These are phyloP conservation scores for Lordiphosa mommai DNA, from an alignment of 1,140 invertebrate species.

Conservation along the genomic window DNA sequence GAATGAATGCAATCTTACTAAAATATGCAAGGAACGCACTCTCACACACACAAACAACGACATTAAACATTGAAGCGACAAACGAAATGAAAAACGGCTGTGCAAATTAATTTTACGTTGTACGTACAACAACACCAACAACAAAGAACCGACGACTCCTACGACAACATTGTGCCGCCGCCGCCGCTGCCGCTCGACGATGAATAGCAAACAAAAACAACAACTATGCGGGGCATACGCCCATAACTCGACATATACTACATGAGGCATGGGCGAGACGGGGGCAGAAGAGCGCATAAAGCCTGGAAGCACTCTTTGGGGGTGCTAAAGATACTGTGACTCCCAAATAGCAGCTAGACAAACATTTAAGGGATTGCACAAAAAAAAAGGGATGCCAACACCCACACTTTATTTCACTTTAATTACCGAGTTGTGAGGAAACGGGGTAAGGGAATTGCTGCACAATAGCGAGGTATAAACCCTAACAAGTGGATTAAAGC, in stretches of 20 bases:
- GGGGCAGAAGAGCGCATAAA: neutral
- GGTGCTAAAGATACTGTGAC: conserved; percentile 32
- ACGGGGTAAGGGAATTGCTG: neutral
- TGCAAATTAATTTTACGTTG: conserved; percentile 72
- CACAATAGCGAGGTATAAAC: neutral
- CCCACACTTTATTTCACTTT: conserved; percentile 50
- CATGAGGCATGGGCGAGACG: neutral
- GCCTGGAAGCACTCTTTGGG: neutral
- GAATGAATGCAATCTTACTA: conserved; percentile 70
- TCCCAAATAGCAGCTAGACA: conserved; percentile 49
- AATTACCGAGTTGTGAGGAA: conserved; percentile 38
- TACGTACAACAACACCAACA: conserved; percentile 49
- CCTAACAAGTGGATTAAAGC: neutral
- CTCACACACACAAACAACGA: conserved; percentile 31
- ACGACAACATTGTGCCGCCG: conserved; percentile 23
- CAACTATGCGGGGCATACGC: conserved; percentile 47
- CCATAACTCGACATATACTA: conserved; percentile 52
- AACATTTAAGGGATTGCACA: conserved; percentile 49
- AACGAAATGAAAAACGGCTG: conserved; percentile 72
- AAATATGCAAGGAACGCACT: conserved; percentile 71
- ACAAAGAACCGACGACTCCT: conserved; percentile 18
- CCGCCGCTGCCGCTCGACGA: conserved; percentile 16
- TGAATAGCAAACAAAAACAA: conserved; percentile 51
- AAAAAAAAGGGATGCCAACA: conserved; percentile 33
- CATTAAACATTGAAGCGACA: conserved; percentile 65